Percentiles rank a stretch among this genome's conserved stretches.
Evolutionary conservation across 2,113 vertebrate genomes (phyloP).

Genomic region (Cheirogaleus medius): DNA sequence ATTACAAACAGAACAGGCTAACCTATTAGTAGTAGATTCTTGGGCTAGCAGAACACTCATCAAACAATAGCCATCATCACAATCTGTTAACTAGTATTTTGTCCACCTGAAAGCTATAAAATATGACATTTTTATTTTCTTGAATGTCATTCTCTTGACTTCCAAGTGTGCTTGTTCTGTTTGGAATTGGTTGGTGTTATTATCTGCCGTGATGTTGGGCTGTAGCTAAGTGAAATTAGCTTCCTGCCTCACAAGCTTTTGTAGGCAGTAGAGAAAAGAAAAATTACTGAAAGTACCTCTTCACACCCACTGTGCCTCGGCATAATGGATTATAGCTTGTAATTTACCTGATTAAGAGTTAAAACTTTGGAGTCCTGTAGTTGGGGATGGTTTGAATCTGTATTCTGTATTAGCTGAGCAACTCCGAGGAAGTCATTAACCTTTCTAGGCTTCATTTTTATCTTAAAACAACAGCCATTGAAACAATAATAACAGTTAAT

Average conservation of each 20-base stretch:
- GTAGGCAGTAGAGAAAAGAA: background rate
- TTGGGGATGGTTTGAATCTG: background rate
- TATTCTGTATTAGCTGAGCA: background rate
- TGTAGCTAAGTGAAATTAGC: background rate
- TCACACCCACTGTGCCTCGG: background rate
- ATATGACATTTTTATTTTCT: background rate
- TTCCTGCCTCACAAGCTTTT: background rate
- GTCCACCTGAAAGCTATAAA: background rate
- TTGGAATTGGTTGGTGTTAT: background rate
- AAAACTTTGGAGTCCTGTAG: background rate
- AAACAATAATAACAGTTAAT: background rate
- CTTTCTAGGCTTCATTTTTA: background rate
- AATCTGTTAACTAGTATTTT: background rate
- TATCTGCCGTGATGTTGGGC: fast-evolving
- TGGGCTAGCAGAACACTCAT: background rate
- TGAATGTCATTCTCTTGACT: background rate
- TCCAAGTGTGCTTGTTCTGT: background rate
- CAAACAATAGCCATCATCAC: background rate
- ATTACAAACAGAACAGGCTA: background rate
- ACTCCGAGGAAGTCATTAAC: background rate
- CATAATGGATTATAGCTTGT: background rate
- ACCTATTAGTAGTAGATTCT: background rate
- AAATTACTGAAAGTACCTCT: background rate
- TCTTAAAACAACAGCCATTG: background rate
- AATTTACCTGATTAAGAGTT: background rate